A percentile compares a stretch with the other conserved stretches of the same genome.
Evolutionary conservation across 1,140 invertebrate genomes (phyloP).

Genomic region (Drosophila mojavensis): DNA sequence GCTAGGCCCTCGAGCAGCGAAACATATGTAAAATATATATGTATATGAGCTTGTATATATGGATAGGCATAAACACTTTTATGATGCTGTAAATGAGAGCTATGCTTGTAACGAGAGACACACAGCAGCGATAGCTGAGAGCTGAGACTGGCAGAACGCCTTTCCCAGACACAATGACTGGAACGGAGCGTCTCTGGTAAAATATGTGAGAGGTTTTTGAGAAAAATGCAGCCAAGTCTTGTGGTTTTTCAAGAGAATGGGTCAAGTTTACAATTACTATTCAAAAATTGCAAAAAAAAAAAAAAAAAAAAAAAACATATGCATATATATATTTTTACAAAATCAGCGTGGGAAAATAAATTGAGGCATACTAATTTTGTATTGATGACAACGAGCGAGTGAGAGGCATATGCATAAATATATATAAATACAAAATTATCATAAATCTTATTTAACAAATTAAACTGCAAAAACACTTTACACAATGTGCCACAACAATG

Average conservation of each 20-base stretch:
- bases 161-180: slow-evolving; percentile 36
- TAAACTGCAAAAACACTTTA: slow-evolving; percentile 52
- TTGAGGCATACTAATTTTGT: slow-evolving; percentile 23
- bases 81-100: slow-evolving; percentile 63
- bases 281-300: slow-evolving; percentile 10
- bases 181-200: background rate
- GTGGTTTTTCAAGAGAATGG: slow-evolving; percentile 10
- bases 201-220: background rate
- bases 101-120: slow-evolving; percentile 45
- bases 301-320: no score
- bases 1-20: background rate
- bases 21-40: background rate
- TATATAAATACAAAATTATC: slow-evolving; percentile 52
- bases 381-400: slow-evolving; percentile 21
- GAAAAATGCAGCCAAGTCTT: slow-evolving; percentile 7
- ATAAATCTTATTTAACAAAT: slow-evolving; percentile 75
- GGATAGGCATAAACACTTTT: slow-evolving; percentile 29
- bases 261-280: slow-evolving; percentile 53
- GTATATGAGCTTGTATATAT: no score
- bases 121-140: slow-evolving; percentile 37
- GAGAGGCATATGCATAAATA: slow-evolving; percentile 3
- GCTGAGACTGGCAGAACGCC: slow-evolving; percentile 20
- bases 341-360: slow-evolving; percentile 69
- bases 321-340: slow-evolving; percentile 30
- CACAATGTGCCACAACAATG: slow-evolving; percentile 37